Conservation (phyloP, 2,797 vertebrate genomes). For the Vespertilio murinus region DNA sequence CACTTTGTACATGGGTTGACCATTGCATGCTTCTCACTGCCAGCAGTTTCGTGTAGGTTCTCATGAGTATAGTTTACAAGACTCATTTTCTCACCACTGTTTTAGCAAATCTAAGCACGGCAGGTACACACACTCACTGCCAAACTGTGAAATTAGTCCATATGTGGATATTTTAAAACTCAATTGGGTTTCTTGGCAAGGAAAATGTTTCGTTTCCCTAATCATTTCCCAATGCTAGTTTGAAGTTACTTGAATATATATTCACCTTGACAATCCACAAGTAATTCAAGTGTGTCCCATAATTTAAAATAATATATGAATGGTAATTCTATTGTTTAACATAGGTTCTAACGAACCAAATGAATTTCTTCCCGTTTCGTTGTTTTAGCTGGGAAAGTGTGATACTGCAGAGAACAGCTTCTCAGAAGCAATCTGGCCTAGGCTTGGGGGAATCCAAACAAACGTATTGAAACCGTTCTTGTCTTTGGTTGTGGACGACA, state of each 20-base stretch:
- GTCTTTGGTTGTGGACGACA: not conserved
- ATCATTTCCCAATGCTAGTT: not conserved
- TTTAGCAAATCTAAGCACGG: slow-evolving; percentile 82
- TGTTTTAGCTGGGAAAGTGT: not conserved
- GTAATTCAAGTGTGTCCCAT: not conserved
- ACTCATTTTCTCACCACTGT: slow-evolving; percentile 62
- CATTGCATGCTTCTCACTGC: slow-evolving; percentile 74
- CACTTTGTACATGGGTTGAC: slow-evolving; percentile 24
- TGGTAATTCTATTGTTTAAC: not conserved
- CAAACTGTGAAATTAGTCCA: slow-evolving; percentile 20
- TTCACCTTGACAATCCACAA: slow-evolving; percentile 23
- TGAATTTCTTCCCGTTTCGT: slow-evolving; percentile 3
- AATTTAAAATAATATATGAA: not conserved
- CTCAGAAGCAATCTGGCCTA: not conserved
- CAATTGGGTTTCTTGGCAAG: slow-evolving; percentile 54
- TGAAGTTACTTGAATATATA: not conserved
- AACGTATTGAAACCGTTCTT: not conserved
- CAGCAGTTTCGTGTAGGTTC: slow-evolving; percentile 81
- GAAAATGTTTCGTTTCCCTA: slow-evolving; percentile 2
- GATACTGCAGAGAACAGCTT: not conserved
- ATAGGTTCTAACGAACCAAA: not conserved
- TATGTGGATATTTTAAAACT: slow-evolving; percentile 52
- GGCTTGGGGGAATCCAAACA: not conserved
- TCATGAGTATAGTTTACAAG: slow-evolving; percentile 79
- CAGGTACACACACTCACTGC: slow-evolving; percentile 73